These are phyloP conservation scores for Proteles cristata DNA, from an alignment of 2,113 vertebrate genomes.

Conservation along the genomic window DNA sequence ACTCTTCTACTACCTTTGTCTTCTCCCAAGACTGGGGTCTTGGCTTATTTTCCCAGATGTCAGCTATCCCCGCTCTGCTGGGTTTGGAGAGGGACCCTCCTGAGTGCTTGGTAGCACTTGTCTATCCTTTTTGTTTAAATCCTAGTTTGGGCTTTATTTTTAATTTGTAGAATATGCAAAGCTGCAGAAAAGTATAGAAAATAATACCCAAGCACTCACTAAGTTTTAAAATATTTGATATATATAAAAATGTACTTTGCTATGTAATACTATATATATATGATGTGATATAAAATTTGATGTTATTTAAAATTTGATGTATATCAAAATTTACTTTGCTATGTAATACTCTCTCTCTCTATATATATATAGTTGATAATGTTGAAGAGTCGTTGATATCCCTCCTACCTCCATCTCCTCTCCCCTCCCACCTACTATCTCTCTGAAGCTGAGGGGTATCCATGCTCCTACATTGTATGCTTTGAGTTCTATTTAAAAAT, in stretches of 20 bases:
- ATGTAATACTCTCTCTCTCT: too few species aligned
- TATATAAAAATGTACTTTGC: background rate
- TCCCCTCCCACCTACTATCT: too few species aligned
- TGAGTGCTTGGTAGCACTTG: background rate
- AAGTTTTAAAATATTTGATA: background rate
- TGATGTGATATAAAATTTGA: too few species aligned
- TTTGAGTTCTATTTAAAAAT: conserved; percentile 13
- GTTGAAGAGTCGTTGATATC: background rate
- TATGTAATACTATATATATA: too few species aligned
- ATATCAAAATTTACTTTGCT: background rate
- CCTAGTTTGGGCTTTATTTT: background rate
- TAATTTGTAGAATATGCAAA: background rate
- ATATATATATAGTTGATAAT: background rate
- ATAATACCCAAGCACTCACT: background rate
- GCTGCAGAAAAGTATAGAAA: conserved; percentile 2
- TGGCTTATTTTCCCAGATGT: background rate
- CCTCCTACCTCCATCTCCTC: background rate
- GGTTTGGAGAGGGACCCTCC: background rate
- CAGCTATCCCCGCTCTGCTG: background rate
- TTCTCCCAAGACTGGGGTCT: background rate
- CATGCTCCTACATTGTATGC: background rate
- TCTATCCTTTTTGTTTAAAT: background rate
- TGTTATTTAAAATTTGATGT: background rate
- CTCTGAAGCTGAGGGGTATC: background rate
- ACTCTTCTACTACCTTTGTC: background rate